Evolutionary conservation across 2,888 invertebrate species (phyloP).

Genomic region (Calameuta filiformis): DNA sequence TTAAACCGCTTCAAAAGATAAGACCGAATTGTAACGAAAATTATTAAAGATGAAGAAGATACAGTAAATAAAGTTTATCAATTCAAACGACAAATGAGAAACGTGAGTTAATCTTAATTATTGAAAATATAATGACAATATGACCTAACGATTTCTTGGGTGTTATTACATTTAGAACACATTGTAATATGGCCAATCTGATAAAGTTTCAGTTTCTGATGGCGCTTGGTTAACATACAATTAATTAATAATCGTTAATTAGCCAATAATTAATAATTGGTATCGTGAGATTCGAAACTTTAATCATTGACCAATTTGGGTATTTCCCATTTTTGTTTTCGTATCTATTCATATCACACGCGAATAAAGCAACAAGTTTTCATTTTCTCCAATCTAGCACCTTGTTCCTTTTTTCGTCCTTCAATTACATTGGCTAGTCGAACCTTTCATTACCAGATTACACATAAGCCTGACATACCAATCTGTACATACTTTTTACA

Average conservation of each 20-base stretch:
- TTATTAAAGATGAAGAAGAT: background rate
- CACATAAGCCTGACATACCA: conserved; percentile 27
- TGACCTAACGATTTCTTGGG: background rate
- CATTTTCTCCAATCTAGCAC: background rate
- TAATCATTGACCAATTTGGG: conserved; percentile 28
- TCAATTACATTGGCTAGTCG: background rate
- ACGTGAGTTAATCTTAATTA: background rate
- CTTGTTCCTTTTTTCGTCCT: background rate
- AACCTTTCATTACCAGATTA: conserved; percentile 18
- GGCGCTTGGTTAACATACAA: background rate
- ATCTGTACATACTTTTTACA: conserved; percentile 33
- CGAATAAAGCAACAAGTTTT: background rate
- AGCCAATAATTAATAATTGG: conserved; percentile 20
- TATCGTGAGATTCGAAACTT: conserved; percentile 39
- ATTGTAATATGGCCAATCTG: background rate
- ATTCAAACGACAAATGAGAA: background rate
- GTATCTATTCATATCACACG: background rate
- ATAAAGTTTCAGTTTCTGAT: background rate
- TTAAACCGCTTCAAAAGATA: background rate
- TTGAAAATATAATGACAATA: no score
- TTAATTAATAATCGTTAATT: background rate
- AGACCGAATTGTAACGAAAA: background rate
- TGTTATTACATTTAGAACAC: background rate
- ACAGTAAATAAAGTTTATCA: background rate
- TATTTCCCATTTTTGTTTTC: conserved; percentile 5